Conservation (phyloP, 1,140 invertebrate genomes). For the Diachasma alloeum region DNA sequence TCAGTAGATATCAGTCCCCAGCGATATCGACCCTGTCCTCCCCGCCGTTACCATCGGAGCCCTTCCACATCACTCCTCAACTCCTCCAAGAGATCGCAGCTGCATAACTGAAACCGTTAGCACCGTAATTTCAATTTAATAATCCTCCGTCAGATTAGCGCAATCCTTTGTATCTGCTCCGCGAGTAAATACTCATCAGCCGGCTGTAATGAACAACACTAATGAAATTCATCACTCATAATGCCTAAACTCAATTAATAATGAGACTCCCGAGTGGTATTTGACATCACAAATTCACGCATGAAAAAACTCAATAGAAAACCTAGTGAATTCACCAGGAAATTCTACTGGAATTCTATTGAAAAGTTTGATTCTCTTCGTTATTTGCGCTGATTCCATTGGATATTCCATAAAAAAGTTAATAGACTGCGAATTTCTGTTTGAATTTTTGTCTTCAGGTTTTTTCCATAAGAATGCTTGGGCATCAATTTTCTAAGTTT, state of each 20-base stretch:
- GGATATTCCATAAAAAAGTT: too few species aligned
- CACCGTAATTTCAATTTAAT: neutral
- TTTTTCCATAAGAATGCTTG: too few species aligned
- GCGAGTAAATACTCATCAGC: neutral
- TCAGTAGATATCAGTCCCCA: neutral
- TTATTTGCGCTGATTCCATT: too few species aligned
- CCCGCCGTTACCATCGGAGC: neutral
- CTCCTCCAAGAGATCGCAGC: neutral
- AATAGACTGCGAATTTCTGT: too few species aligned
- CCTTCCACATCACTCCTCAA: neutral
- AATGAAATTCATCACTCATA: neutral
- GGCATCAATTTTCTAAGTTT: too few species aligned
- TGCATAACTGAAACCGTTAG: neutral
- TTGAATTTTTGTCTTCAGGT: too few species aligned
- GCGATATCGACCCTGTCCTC: neutral
- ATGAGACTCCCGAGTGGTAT: neutral
- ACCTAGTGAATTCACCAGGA: too few species aligned
- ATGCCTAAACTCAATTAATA: neutral
- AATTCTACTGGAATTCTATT: too few species aligned
- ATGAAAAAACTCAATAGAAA: too few species aligned
- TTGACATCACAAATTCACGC: neutral
- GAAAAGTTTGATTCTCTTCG: too few species aligned
- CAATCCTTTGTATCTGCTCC: neutral
- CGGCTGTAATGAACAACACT: neutral
- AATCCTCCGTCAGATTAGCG: neutral